Conservation (phyloP, 2,888 invertebrate species). For the Drosophila gaucha region DNA sequence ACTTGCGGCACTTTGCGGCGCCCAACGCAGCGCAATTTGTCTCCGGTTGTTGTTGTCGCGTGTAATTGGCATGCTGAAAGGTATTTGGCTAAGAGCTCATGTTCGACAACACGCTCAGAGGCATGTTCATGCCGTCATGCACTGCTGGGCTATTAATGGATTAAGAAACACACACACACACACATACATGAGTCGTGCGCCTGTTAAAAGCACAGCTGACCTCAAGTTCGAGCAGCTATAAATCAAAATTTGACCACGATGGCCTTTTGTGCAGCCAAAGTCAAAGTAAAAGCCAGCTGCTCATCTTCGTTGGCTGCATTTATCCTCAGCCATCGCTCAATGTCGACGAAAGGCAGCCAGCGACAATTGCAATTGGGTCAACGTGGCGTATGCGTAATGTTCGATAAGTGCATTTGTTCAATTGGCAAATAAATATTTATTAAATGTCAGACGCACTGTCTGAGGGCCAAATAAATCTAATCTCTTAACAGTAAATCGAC, state of each 20-base stretch:
- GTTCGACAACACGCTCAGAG: slow-evolving; percentile 38
- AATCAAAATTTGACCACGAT: slow-evolving; percentile 53
- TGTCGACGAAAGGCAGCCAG: slow-evolving; percentile 17
- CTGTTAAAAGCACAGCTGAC: slow-evolving; percentile 50
- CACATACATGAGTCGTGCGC: slow-evolving; percentile 16
- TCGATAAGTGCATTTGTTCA: not conserved
- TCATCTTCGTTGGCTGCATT: slow-evolving; percentile 31
- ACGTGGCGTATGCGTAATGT: slow-evolving; percentile 25
- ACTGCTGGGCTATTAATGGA: slow-evolving; percentile 58
- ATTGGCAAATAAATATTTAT: not conserved
- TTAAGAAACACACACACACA: slow-evolving; percentile 27
- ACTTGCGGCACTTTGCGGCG: slow-evolving; percentile 32
- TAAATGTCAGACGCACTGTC: not conserved
- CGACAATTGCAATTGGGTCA: not conserved
- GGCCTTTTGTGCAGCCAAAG: slow-evolving; percentile 11
- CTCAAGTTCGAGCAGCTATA: slow-evolving; percentile 35
- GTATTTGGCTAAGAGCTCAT: slow-evolving; percentile 47
- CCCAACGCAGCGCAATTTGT: slow-evolving; percentile 49
- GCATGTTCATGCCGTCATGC: slow-evolving; percentile 34
- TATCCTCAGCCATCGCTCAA: slow-evolving; percentile 35
- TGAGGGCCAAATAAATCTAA: not conserved
- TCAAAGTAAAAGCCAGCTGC: slow-evolving; percentile 27
- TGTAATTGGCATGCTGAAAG: slow-evolving; percentile 65
- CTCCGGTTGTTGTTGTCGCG: slow-evolving; percentile 21
- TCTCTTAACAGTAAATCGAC: not conserved